Base-by-base conservation (phyloP, 2,113 vertebrate species). In the Hoplias malabaricus region DNA sequence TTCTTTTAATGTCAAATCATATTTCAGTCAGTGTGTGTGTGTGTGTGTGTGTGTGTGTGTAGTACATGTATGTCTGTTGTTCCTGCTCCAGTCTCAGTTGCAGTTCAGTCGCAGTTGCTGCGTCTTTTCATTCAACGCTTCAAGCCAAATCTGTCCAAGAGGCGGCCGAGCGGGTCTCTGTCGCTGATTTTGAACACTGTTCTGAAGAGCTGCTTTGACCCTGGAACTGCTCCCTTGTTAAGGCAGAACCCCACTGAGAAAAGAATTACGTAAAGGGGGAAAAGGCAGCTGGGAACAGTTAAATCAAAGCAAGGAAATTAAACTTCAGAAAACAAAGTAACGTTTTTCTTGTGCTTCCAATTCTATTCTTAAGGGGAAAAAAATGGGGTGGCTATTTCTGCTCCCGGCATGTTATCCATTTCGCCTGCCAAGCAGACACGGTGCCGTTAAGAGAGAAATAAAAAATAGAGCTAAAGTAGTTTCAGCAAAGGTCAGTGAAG, bases 231-330 rank as follows among this genome's bases (percentile, higher is more conserved):
- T 84, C 70, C 79, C 84, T 85, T 85, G 84, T 88, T 88, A 86
- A 86, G 77, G 75, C 71, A 82, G 87, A 81, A 85, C n/a, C 74
- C 74, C 0, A 74, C 68, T 48, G 71, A 69, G 71, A 86, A 65
- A 84, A 54, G 83, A 69, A 48, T 78, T 79, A 76, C 31, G 57
- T 84, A 80, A 82, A 84, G 68, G 36, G 19, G 50, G 71, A 79
- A 73, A 73, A 66, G 70, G 36, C 87, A 88, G 85, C 88, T 89
- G 88, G 85, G 50, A 89, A 56, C 84, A 84, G 78, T 88, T 88
- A 86, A 76, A 84, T 67, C 73, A 84, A 84, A 84, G 79, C 81
- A 76, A 53, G 75, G 43, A 77, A 77, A 82, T 84, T 81, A 81
- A 69, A 77, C 62, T 83, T 85, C 83, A 85, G 68, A 82, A 80